These are phyloP conservation scores for Eumerus sabulonum DNA, from an alignment of 2,888 invertebrate genomes.

Conservation along the genomic window DNA sequence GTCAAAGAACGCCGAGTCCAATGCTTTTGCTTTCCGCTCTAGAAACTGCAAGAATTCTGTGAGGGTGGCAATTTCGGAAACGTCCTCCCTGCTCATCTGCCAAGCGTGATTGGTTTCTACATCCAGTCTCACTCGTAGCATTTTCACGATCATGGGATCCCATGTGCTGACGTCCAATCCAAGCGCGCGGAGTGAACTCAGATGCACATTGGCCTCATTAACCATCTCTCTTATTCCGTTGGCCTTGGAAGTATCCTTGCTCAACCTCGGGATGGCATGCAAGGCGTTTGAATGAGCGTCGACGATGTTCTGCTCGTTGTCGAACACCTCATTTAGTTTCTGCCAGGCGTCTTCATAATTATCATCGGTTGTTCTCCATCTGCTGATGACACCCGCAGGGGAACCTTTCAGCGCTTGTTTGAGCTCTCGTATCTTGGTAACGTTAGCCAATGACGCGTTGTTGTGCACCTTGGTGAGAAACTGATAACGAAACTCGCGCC, in stretches of 20 bases:
- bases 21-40: constrained; percentile 7
- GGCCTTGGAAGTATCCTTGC: neutral
- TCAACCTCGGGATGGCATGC: constrained; percentile 13
- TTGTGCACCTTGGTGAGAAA: constrained; percentile 16
- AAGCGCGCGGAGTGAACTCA: constrained; percentile 7
- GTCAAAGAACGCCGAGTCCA: constrained; percentile 19
- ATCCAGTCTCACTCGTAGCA: constrained; percentile 17
- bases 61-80: constrained; percentile 8
- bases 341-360: constrained; percentile 4
- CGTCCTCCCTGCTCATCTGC: constrained; percentile 22
- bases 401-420: constrained; percentile 6
- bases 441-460: constrained; percentile 2
- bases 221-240: neutral
- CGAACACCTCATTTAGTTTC: constrained; percentile 13
- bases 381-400: constrained; percentile 23
- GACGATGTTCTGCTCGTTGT: constrained; percentile 13
- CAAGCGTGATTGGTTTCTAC: constrained; percentile 8
- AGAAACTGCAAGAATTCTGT: constrained; percentile 10
- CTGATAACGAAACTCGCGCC: constrained; percentile 23
- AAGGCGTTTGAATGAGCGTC: constrained; percentile 9
- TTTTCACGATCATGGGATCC: constrained; percentile 18
- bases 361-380: neutral
- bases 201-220: too few species aligned
- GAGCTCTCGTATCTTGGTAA: constrained; percentile 17
- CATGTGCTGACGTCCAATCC: constrained; percentile 6